These are phyloP conservation scores for Nyctalus aviator DNA, from an alignment of 2,797 vertebrate genomes.

Conservation along the genomic window DNA sequence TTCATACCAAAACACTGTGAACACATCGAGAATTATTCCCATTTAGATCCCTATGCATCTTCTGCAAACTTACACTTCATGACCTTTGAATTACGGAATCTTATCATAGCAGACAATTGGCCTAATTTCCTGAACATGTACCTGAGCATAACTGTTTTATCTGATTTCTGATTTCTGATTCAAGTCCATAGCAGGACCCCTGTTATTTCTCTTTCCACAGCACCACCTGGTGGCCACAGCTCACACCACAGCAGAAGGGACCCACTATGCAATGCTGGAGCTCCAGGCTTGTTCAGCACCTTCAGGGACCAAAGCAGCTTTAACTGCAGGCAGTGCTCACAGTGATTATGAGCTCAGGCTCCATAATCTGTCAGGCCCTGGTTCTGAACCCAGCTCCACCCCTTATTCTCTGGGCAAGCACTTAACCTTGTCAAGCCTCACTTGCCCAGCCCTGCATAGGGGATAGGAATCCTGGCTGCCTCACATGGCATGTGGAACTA, in stretches of 20 bases:
- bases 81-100: no score
- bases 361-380: fast-evolving
- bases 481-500: background rate
- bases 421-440: background rate
- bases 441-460: background rate
- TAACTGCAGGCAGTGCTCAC: background rate
- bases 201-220: background rate
- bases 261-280: background rate
- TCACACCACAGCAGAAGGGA: background rate
- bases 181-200: background rate
- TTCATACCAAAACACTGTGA: no score
- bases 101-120: no score
- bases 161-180: no score
- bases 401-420: background rate
- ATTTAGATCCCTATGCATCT: no score
- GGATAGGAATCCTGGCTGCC: no score
- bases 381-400: background rate
- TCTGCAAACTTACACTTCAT: no score
- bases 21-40: background rate
- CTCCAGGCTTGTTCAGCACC: background rate
- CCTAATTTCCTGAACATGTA: no score
- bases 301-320: background rate
- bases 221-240: conserved; percentile 62
- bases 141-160: no score
- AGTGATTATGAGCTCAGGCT: background rate